phyloP scores from a whole-genome alignment of 1,140 invertebrate genomes.

The Nixonia krombeini region DNA sequence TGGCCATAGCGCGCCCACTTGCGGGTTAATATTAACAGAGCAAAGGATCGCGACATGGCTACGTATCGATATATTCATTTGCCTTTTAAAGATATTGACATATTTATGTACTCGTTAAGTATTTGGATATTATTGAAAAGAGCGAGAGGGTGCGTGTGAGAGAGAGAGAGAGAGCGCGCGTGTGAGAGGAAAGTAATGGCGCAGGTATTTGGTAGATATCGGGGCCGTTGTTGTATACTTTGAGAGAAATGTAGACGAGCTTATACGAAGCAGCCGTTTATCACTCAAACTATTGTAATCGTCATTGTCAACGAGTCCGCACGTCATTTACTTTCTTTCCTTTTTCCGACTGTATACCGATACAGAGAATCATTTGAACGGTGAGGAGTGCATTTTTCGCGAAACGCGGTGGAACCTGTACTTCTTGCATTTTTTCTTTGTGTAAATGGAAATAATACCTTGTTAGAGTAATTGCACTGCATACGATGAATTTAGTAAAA shows the following conservation, averaged over 20 bases:
- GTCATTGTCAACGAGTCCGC: too few species aligned
- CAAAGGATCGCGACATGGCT: constrained; percentile 3
- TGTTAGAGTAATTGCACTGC: constrained; percentile 25
- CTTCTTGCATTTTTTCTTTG: constrained; percentile 14
- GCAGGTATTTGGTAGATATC: not conserved
- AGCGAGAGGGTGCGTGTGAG: too few species aligned
- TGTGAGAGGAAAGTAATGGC: too few species aligned
- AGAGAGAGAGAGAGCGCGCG: too few species aligned
- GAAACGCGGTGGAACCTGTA: too few species aligned
- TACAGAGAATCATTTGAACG: constrained; percentile 1
- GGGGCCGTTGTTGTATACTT: not conserved
- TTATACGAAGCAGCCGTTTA: too few species aligned
- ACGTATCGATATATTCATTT: constrained; percentile 12
- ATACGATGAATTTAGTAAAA: constrained; percentile 31
- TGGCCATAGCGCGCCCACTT: too few species aligned
- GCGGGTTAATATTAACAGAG: constrained; percentile 15
- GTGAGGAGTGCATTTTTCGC: constrained; percentile 9
- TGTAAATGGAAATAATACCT: constrained; percentile 16
- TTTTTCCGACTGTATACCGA: too few species aligned
- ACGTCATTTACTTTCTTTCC: too few species aligned
- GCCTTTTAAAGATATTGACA: constrained; percentile 29
- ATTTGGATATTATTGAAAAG: constrained; percentile 21
- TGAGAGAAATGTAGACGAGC: too few species aligned
- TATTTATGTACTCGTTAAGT: constrained; percentile 28
- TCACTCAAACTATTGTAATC: too few species aligned